A percentile compares a stretch with the other conserved stretches of the same genome.
These are phyloP conservation scores for Rapana venosa DNA, from an alignment of 2,888 invertebrate species.

Conservation along the genomic window DNA sequence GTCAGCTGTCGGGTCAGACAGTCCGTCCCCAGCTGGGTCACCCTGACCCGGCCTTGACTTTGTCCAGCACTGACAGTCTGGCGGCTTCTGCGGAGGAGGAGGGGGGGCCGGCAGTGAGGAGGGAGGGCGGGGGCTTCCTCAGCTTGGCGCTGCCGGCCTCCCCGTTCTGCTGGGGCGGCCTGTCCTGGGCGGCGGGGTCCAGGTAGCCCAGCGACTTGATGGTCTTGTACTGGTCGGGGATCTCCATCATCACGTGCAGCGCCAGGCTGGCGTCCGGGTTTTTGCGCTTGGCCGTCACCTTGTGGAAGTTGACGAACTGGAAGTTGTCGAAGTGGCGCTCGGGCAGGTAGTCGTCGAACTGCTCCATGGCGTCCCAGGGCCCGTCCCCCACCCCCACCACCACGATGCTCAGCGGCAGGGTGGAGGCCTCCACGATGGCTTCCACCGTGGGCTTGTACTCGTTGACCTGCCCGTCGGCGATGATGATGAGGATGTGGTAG, in stretches of 20 bases:
- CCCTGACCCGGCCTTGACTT: neutral
- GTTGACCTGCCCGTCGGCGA: constrained; percentile 81
- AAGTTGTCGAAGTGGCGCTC: constrained; percentile 81
- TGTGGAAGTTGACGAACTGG: constrained; percentile 81
- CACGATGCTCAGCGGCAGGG: constrained; percentile 80
- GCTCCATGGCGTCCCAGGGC: constrained; percentile 80
- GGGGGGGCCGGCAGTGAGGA: neutral
- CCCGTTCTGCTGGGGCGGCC: neutral
- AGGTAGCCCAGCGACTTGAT: constrained; percentile 71
- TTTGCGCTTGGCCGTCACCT: constrained; percentile 70
- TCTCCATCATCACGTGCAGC: constrained; percentile 80
- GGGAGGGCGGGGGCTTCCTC: neutral
- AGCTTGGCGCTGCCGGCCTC: neutral
- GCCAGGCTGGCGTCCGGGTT: constrained; percentile 78
- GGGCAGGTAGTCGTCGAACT: constrained; percentile 80
- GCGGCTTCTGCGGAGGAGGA: neutral
- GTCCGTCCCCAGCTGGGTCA: no score
- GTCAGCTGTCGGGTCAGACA: no score
- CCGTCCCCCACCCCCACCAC: constrained; percentile 81
- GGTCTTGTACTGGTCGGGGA: constrained; percentile 80
- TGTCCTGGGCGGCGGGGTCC: neutral
- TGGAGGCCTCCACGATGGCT: constrained; percentile 80
- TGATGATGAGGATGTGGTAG: constrained; percentile 79
- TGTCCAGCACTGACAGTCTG: neutral
- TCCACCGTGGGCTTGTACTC: constrained; percentile 79